Conservation (phyloP, 2,797 vertebrate genomes). For the Pygocentrus nattereri region DNA sequence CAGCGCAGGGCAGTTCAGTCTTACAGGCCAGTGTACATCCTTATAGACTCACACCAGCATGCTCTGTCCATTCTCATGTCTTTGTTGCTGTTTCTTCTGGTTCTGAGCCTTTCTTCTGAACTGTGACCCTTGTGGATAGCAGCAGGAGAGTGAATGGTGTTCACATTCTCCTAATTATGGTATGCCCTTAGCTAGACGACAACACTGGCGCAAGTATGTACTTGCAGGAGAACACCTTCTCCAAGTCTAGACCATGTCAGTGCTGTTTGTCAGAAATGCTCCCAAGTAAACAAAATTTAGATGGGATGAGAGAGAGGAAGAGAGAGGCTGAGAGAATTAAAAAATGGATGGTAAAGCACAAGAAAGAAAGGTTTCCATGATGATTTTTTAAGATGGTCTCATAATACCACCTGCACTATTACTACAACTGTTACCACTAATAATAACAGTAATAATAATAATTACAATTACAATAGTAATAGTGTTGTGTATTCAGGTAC, state of each 20-base stretch:
- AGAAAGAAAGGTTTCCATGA: neutral
- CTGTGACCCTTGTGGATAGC: slow-evolving; percentile 46
- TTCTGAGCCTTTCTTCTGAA: slow-evolving; percentile 30
- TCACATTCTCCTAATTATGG: slow-evolving; percentile 81
- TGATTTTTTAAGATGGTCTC: neutral
- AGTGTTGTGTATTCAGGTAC: neutral
- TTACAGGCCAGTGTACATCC: slow-evolving; percentile 16
- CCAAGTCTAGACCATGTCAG: slow-evolving; percentile 76
- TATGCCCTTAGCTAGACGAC: slow-evolving; percentile 80
- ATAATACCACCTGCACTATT: neutral
- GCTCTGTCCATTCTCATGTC: slow-evolving; percentile 6
- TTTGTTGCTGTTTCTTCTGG: slow-evolving; percentile 32
- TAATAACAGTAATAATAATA: no score
- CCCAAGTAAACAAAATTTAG: neutral
- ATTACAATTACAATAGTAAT: no score
- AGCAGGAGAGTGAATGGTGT: slow-evolving; percentile 65
- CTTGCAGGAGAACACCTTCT: slow-evolving; percentile 77
- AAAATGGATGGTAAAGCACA: neutral
- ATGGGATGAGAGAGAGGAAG: neutral
- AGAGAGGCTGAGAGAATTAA: neutral
- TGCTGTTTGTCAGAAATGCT: slow-evolving; percentile 69
- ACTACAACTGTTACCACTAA: no score
- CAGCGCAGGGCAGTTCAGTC: neutral
- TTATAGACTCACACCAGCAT: slow-evolving; percentile 16
- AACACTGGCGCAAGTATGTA: slow-evolving; percentile 78